phyloP scores from a whole-genome alignment of 2,888 invertebrate genomes.

The Drosophila vallismaia region DNA sequence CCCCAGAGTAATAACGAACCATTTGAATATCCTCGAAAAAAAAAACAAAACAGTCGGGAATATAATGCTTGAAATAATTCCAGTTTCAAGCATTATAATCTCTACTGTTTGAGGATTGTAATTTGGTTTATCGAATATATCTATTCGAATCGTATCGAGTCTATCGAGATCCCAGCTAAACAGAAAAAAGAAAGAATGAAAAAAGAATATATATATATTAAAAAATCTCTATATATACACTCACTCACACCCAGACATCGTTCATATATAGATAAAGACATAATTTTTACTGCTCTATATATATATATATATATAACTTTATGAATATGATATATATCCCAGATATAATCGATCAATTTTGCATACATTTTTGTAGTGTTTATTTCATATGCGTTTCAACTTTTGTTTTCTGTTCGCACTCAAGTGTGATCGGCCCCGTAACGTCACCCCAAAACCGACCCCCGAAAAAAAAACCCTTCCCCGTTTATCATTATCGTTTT shows the following conservation, averaged over 20 bases:
- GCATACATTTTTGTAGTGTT: constrained; percentile 76
- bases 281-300: constrained; percentile 55
- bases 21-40: neutral
- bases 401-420: constrained; percentile 43
- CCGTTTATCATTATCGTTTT: constrained; percentile 9
- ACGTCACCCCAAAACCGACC: constrained; percentile 2
- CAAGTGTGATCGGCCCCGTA: constrained; percentile 43
- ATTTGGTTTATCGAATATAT: constrained; percentile 4
- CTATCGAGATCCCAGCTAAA: constrained; percentile 31
- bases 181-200: neutral
- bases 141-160: constrained; percentile 32
- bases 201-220: constrained; percentile 23
- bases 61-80: neutral
- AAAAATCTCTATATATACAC: constrained; percentile 28
- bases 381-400: constrained; percentile 50
- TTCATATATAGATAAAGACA: constrained; percentile 45
- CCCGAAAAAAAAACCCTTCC: neutral
- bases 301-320: constrained; percentile 29
- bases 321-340: constrained; percentile 41
- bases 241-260: constrained; percentile 30
- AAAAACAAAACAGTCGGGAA: neutral
- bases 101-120: constrained; percentile 5
- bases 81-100: neutral
- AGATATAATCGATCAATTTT: constrained; percentile 48
- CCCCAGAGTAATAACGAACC: constrained; percentile 22